Evolutionary conservation across 2,888 invertebrate genomes (phyloP), one percentile per base, ranked within the genome.

Genomic region (Himalopsyche tibetana): DNA sequence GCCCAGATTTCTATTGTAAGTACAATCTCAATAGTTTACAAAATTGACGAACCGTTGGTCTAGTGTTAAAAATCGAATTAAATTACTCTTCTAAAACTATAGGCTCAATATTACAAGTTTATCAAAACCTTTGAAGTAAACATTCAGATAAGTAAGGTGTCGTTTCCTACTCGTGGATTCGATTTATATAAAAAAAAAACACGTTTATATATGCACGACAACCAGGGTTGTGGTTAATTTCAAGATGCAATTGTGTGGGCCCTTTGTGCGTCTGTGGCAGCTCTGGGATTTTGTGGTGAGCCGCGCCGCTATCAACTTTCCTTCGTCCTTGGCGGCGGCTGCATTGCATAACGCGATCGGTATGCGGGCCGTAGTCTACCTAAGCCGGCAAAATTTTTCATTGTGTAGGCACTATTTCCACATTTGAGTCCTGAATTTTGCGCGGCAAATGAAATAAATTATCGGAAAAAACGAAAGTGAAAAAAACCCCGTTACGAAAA

Each of bases 291-390:
- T 36, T 74, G 74, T 74, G 85, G 69, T 51, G 55, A 56, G 85
- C 74, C 82, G 85, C 45, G 36, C 28, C 74, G 42, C 80, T 83
- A 83, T 85, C 88, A 88, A 88, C 88, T 88, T 88, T 88, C 88
- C 84, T 84, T 88, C 87, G 88, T 88, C 88, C 88, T 88, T 88
- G 88, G 85, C 80, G 45, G 69, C 69, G 81, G 81, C 87, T 88
- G 88, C 88, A 88, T 88, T 88, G 88, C 88, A 88, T 88, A 88
- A 87, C 55, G 82, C 83, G 81, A 84, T 87, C 80, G 88, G 88
- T 84, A 88, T 87, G 88, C 87, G 85, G 82, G 36, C 79, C 82
- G 84, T 84, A 83, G 80, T 74, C 80, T 74, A 74, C 36, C 74
- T 74, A 40, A 63, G 55, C 82, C 63, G 69, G 51, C 85, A 40